These are phyloP conservation scores for Carassius gibelio DNA, from an alignment of 2,113 vertebrate genomes.

Conservation along the genomic window DNA sequence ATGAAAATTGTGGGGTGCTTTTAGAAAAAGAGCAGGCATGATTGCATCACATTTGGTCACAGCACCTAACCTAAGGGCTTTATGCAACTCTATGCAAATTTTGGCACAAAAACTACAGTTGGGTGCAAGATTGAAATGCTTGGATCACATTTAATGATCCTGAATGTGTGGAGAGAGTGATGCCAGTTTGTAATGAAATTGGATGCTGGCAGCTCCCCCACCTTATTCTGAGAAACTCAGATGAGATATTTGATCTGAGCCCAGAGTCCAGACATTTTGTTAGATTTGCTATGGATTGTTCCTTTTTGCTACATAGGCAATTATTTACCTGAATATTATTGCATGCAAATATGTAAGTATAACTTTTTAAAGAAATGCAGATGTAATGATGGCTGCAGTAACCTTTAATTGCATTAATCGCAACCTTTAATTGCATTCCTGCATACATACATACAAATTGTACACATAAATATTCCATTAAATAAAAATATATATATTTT, in stretches of 20 bases:
- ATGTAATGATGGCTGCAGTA: too few species aligned
- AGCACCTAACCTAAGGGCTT: neutral
- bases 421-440: too few species aligned
- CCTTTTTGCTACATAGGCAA: neutral
- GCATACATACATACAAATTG: neutral
- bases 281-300: neutral
- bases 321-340: neutral
- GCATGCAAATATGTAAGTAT: neutral
- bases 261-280: neutral
- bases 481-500: neutral
- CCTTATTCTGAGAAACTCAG: neutral
- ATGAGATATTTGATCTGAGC: neutral
- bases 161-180: neutral
- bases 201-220: neutral
- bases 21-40: too few species aligned
- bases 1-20: neutral
- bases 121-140: neutral
- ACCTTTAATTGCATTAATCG: too few species aligned
- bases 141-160: constrained; percentile 3
- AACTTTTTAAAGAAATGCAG: too few species aligned
- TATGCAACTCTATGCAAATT: neutral
- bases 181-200: neutral
- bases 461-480: neutral
- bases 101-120: neutral
- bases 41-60: neutral